phyloP scores from a whole-genome alignment of 2,113 vertebrate genomes.

The Machaerirhynchus nigripectus region DNA sequence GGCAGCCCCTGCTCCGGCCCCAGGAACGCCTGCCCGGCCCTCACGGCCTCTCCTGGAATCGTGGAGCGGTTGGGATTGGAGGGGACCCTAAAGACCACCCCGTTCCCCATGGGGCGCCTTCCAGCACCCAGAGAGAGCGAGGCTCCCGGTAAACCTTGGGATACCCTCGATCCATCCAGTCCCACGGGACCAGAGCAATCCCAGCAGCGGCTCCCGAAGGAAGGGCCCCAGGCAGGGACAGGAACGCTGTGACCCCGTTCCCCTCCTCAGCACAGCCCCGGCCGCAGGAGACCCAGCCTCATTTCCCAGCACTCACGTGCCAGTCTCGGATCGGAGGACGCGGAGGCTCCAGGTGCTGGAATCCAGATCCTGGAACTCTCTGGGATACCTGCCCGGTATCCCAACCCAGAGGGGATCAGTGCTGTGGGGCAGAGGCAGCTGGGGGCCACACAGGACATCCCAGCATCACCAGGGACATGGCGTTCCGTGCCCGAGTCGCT shows the following conservation, averaged over 20 bases:
- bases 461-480: not conserved
- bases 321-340: not conserved
- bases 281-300: not conserved
- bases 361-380: not conserved
- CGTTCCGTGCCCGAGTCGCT: fast-evolving
- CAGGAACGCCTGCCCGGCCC: not conserved
- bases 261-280: not conserved
- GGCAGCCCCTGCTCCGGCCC: not conserved
- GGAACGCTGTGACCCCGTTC: not conserved
- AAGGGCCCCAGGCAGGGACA: not conserved
- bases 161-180: fast-evolving
- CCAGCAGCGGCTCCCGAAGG: not conserved
- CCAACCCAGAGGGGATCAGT: not conserved
- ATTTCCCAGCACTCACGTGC: not conserved
- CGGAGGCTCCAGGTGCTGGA: not conserved
- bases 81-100: not conserved
- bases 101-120: not conserved
- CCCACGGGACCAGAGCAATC: not conserved
- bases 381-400: not conserved
- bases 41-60: not conserved
- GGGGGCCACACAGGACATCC: not conserved
- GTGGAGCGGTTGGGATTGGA: fast-evolving
- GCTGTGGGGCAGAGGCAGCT: not conserved
- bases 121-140: no score
- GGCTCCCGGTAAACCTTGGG: not conserved